Base-by-base conservation (phyloP, 1,140 invertebrate species). In the Bombyx mandarina region DNA sequence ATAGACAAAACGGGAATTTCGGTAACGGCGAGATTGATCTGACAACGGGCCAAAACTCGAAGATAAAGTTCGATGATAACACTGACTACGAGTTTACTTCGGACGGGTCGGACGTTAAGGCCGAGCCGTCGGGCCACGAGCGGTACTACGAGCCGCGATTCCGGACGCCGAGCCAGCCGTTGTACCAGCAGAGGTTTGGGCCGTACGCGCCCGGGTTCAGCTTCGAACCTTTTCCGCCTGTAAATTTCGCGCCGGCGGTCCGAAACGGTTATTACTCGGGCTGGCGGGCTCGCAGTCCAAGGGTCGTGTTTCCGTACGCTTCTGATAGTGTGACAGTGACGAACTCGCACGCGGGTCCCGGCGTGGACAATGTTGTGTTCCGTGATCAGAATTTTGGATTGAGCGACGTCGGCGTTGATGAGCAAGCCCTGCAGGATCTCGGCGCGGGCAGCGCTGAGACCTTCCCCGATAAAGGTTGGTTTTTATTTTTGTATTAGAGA, bases 341-440 rank as follows among this genome's bases (percentile, higher is more conserved):
- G 53, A 91, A 90, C 71, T 79, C 84, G 53, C 75, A 90, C 74
- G 71, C 82, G 56, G 73, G 89, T 54, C 58, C 85, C 49, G 66
- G 75, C 64, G 35, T 65, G 54, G 90, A 91, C 58, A 91, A 90
- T 62, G 88, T 91, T 6, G 90, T 90, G 65, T 91, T 91, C 59
- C 88, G 90, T 69, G 90, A 91, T 62, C 89, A 90, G 59, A 90
- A 88, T 73, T 89, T 90, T 61, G 89, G 88, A 49, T 69, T 89
- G 8, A 90, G 88, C 58, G 90, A 90, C 42, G 70, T 90, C 43
- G 26, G 26, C 26, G 81, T 81, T 1, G 88, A 90, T 65, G 90
- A 91, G 45, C 89, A 89, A 43, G 80, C 77, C 52, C 66, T 90
- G 43, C 89, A 91, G 73, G 90, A 91, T 50, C 73, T 90, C 54